Evolutionary conservation across 2,113 vertebrate species (phyloP).

Genomic region (Marmota monax): DNA sequence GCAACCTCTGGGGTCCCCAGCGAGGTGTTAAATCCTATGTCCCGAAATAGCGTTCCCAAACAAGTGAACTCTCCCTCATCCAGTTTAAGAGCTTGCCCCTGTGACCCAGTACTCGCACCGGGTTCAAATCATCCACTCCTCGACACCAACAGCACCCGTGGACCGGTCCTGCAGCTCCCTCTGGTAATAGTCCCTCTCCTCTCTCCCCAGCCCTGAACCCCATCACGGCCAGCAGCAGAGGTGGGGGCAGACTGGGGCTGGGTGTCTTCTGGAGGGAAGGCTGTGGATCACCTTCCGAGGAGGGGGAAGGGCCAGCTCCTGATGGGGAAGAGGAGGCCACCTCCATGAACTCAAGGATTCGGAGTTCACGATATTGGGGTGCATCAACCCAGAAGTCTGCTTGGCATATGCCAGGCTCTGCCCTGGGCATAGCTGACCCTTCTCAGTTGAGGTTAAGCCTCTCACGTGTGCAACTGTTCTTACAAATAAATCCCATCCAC

Average conservation of each 20-base stretch:
- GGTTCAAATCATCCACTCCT: too few relatives aligned
- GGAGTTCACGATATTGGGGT: neutral
- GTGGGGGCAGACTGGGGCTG: too few relatives aligned
- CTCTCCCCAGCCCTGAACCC: neutral
- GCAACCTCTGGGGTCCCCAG: neutral
- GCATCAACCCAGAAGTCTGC: neutral
- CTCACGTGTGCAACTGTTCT: neutral
- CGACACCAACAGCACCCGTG: too few relatives aligned
- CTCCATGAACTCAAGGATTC: neutral
- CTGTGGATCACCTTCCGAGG: neutral
- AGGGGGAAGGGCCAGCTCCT: too few relatives aligned
- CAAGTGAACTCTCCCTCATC: fast-evolving
- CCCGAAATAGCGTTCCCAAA: neutral
- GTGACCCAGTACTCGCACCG: neutral
- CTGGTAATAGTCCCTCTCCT: too few relatives aligned
- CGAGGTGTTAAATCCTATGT: too few relatives aligned
- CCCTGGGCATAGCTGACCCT: fast-evolving
- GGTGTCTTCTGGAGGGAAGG: neutral
- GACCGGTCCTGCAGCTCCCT: too few relatives aligned
- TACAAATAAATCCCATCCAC: fast-evolving
- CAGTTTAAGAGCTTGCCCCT: fast-evolving
- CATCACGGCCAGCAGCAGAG: neutral
- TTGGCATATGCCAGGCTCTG: too few relatives aligned
- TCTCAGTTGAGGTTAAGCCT: neutral
- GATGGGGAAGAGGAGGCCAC: neutral